These are phyloP conservation scores for Cistogaster globosa DNA, from an alignment of 2,888 invertebrate species.

Conservation along the genomic window DNA sequence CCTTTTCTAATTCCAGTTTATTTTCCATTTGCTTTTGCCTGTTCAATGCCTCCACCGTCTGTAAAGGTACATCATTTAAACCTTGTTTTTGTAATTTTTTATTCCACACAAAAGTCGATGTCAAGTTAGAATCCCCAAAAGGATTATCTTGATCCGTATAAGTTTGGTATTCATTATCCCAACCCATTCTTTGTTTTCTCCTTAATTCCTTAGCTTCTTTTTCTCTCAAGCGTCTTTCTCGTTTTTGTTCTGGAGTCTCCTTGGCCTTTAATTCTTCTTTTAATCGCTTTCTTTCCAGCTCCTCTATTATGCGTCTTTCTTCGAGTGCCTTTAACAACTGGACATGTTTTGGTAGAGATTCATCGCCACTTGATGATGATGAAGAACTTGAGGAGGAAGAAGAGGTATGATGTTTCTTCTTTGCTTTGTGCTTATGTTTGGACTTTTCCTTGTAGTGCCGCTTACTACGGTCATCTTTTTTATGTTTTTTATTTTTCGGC, in stretches of 20 bases:
- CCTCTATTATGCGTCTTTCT: constrained; percentile 87
- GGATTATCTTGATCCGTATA: constrained; percentile 99
- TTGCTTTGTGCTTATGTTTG: constrained; percentile 56
- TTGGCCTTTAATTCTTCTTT: constrained; percentile 92
- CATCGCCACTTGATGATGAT: constrained; percentile 38
- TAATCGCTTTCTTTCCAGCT: constrained; percentile 87
- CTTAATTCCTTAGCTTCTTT: constrained; percentile 95
- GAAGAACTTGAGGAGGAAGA: constrained; percentile 50
- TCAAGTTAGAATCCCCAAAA: constrained; percentile 97
- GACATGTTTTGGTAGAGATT: constrained; percentile 57
- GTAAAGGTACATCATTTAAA: constrained; percentile 88
- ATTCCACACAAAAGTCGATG: constrained; percentile 97
- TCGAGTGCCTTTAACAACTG: constrained; percentile 87
- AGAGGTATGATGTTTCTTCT: constrained; percentile 45
- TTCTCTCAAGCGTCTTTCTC: constrained; percentile 91
- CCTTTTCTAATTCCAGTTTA: constrained; percentile 95
- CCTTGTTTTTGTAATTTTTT: constrained; percentile 98
- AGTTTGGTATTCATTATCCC: constrained; percentile 98
- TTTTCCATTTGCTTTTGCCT: constrained; percentile 95
- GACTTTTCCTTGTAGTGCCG: constrained; percentile 53
- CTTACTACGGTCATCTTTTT: constrained; percentile 55
- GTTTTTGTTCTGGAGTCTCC: constrained; percentile 98
- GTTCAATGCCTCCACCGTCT: constrained; percentile 92
- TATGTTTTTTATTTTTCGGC: constrained; percentile 63
- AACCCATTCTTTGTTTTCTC: constrained; percentile 96